A percentile compares a stretch with the other conserved stretches of the same genome.
phyloP scores from a whole-genome alignment of 2,113 vertebrate species.

The Saiga tatarica region DNA sequence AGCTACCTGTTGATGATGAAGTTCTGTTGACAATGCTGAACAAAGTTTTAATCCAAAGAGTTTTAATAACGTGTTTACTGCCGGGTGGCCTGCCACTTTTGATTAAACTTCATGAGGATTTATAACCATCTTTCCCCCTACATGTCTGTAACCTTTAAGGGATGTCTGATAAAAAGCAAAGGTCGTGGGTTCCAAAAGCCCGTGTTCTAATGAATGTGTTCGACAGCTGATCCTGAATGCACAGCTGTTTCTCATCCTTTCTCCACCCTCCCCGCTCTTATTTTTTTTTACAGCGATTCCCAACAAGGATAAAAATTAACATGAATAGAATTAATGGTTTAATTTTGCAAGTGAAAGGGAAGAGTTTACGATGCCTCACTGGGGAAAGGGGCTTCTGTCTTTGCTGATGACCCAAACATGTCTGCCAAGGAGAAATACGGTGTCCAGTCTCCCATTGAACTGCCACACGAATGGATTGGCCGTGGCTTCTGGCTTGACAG shows the following conservation, averaged over 20 bases:
- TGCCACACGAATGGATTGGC: conserved; percentile 87
- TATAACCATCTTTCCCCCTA: conserved; percentile 79
- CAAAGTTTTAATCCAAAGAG: conserved; percentile 76
- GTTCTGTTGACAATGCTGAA: conserved; percentile 77
- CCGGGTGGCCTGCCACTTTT: conserved; percentile 79
- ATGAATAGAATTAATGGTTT: conserved; percentile 83
- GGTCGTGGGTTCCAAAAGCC: conserved; percentile 79
- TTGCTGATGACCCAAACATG: conserved; percentile 88
- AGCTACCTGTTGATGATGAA: conserved; percentile 72
- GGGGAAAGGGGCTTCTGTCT: conserved; percentile 83
- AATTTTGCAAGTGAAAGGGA: conserved; percentile 83
- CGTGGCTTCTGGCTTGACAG: conserved; percentile 86
- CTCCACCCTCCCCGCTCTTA: conserved; percentile 20
- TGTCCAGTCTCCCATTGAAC: conserved; percentile 87
- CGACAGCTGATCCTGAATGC: conserved; percentile 70
- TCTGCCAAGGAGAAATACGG: conserved; percentile 87
- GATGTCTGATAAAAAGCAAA: conserved; percentile 85
- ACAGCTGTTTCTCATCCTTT: conserved; percentile 62
- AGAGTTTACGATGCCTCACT: conserved; percentile 74
- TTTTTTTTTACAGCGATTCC: conserved; percentile 66
- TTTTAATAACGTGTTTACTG: conserved; percentile 85
- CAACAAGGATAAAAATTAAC: conserved; percentile 83
- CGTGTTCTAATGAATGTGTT: conserved; percentile 80
- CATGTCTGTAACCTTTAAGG: conserved; percentile 84
- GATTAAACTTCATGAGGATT: conserved; percentile 87